Evolutionary conservation across 2,888 invertebrate species (phyloP).

Genomic region (Morpho deidamia): DNA sequence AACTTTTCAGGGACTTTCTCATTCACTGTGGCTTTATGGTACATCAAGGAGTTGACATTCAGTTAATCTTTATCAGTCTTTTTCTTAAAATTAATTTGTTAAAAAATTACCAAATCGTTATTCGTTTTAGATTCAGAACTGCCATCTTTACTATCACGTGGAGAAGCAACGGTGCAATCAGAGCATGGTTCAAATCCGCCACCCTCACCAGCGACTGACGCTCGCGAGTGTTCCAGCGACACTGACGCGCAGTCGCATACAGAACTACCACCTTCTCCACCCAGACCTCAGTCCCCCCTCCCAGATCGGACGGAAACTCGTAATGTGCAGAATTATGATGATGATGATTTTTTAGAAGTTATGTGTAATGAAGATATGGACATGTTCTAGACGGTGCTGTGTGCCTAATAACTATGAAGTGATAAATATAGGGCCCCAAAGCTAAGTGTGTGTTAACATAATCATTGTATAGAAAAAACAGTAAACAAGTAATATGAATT

Average conservation of each 20-base stretch:
- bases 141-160: conserved; percentile 80
- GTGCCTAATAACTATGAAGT: conserved; percentile 5
- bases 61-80: too few relatives aligned
- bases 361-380: conserved; percentile 86
- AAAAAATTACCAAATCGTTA: too few relatives aligned
- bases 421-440: background rate
- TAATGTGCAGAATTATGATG: conserved; percentile 64
- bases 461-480: too few relatives aligned
- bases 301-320: conserved; percentile 50
- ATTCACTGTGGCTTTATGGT: too few relatives aligned
- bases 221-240: conserved; percentile 82
- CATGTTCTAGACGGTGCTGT: conserved; percentile 70
- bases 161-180: conserved; percentile 77
- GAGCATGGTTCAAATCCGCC: conserved; percentile 85
- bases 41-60: too few relatives aligned
- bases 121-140: conserved; percentile 71
- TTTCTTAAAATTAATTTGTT: too few relatives aligned
- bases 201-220: conserved; percentile 88
- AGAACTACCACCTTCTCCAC: conserved; percentile 35
- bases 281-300: conserved; percentile 29
- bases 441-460: background rate
- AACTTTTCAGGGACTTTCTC: too few relatives aligned
- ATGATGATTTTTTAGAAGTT: conserved; percentile 85
- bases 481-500: too few relatives aligned
- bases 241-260: conserved; percentile 76